These are phyloP conservation scores for Philonicus albiceps DNA, from an alignment of 2,888 invertebrate species.

Conservation along the genomic window DNA sequence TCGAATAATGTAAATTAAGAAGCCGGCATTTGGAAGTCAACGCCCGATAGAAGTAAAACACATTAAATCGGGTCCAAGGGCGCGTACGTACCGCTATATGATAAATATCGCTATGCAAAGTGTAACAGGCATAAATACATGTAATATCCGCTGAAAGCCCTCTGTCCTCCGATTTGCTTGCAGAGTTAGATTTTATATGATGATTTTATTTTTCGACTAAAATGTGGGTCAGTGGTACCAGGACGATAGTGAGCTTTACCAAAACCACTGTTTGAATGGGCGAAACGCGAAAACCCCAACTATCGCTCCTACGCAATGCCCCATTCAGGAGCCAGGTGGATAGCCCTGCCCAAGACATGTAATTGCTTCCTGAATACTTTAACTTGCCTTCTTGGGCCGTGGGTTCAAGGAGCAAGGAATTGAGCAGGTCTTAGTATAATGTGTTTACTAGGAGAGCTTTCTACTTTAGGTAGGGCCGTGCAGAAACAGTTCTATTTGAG, in stretches of 20 bases:
- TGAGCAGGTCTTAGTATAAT: background rate
- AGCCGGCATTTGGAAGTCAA: background rate
- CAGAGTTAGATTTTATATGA: background rate
- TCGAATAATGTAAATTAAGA: background rate
- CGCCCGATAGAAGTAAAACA: background rate
- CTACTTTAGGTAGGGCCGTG: background rate
- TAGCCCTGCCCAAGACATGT: background rate
- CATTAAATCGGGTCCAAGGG: slow-evolving; percentile 25
- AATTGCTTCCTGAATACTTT: slow-evolving; percentile 36
- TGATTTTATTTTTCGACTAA: background rate
- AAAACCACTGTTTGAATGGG: slow-evolving; percentile 10
- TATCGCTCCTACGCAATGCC: background rate
- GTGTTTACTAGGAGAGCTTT: slow-evolving; percentile 32
- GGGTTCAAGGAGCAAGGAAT: slow-evolving; percentile 25
- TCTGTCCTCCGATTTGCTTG: background rate
- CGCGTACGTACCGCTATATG: background rate
- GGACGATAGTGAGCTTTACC: background rate
- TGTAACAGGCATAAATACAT: background rate
- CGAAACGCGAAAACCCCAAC: background rate
- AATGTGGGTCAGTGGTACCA: slow-evolving; percentile 29
- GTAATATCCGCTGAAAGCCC: background rate
- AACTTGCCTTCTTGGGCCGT: background rate
- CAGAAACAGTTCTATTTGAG: slow-evolving; percentile 8
- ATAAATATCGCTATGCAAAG: background rate
- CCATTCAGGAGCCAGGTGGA: slow-evolving; percentile 22